Evolutionary conservation across 2,888 invertebrate genomes (phyloP).

Genomic region (Ennomos quercinarius): DNA sequence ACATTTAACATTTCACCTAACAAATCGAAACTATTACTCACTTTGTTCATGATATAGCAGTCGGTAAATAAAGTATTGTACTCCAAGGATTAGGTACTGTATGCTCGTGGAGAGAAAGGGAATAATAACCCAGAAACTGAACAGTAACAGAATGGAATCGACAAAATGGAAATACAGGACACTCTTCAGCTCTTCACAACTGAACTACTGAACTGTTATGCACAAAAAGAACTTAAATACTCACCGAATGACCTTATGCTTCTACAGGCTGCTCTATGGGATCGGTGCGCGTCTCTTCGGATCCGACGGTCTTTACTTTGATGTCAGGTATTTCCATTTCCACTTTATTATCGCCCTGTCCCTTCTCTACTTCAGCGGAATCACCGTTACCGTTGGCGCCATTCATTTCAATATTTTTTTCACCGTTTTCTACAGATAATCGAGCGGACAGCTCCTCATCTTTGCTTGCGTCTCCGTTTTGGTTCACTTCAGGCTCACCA

Average conservation of each 20-base stretch:
- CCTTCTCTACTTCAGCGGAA: slow-evolving; percentile 57
- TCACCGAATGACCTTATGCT: slow-evolving; percentile 76
- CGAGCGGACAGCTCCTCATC: slow-evolving; percentile 67
- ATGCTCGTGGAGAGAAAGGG: neutral
- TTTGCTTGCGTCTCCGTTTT: slow-evolving; percentile 69
- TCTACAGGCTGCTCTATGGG: slow-evolving; percentile 81
- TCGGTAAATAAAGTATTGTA: too few relatives aligned
- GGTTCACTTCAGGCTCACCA: slow-evolving; percentile 57
- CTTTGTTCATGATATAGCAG: too few relatives aligned
- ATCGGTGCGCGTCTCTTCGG: slow-evolving; percentile 74
- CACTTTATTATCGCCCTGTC: slow-evolving; percentile 68
- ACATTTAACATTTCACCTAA: too few relatives aligned
- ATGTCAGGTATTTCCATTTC: slow-evolving; percentile 74
- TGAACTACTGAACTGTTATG: too few relatives aligned
- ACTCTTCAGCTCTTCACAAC: too few relatives aligned
- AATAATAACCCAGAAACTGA: slow-evolving; percentile 1
- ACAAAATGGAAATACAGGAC: too few relatives aligned
- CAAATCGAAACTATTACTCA: too few relatives aligned
- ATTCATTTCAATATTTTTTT: slow-evolving; percentile 65
- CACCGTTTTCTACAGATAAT: slow-evolving; percentile 70
- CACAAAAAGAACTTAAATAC: slow-evolving; percentile 38
- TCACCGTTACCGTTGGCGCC: slow-evolving; percentile 63
- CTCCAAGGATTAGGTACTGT: neutral
- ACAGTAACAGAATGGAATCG: too few relatives aligned
- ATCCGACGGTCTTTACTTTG: slow-evolving; percentile 84